phyloP scores from a whole-genome alignment of 2,113 vertebrate genomes.

The Coregonus clupeaformis region DNA sequence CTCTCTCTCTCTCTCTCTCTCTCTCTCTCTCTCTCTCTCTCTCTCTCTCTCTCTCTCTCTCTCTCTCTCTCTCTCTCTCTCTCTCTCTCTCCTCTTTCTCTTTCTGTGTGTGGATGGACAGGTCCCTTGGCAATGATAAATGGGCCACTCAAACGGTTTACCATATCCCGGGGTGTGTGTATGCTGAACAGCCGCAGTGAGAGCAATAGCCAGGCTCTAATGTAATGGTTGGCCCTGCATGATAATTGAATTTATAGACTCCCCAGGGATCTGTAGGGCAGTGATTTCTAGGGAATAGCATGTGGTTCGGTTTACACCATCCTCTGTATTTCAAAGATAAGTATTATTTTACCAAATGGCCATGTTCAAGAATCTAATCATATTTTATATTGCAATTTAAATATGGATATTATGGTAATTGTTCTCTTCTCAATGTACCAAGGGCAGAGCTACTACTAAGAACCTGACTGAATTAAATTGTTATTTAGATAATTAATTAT shows the following conservation, averaged over 20 bases:
- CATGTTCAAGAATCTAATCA: not conserved
- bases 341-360: not conserved
- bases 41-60: no score
- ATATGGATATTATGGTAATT: not conserved
- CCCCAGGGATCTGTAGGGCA: constrained; percentile 31
- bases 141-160: constrained; percentile 54
- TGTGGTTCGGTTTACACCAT: constrained; percentile 10
- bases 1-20: no score
- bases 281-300: constrained; percentile 32
- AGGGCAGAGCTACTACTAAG: no score
- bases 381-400: not conserved
- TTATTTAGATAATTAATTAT: not conserved
- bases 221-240: constrained; percentile 43
- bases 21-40: not conserved
- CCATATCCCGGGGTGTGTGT: constrained; percentile 61
- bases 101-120: not conserved
- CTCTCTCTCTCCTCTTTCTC: not conserved
- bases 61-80: no score
- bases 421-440: not conserved
- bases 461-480: not conserved
- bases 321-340: constrained; percentile 4
- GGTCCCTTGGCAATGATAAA: constrained; percentile 66
- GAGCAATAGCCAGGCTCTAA: constrained; percentile 37
- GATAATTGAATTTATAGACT: constrained; percentile 67
- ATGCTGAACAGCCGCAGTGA: constrained; percentile 30